Evolutionary conservation across 2,113 vertebrate species (phyloP).

Genomic region (Indicator indicator): DNA sequence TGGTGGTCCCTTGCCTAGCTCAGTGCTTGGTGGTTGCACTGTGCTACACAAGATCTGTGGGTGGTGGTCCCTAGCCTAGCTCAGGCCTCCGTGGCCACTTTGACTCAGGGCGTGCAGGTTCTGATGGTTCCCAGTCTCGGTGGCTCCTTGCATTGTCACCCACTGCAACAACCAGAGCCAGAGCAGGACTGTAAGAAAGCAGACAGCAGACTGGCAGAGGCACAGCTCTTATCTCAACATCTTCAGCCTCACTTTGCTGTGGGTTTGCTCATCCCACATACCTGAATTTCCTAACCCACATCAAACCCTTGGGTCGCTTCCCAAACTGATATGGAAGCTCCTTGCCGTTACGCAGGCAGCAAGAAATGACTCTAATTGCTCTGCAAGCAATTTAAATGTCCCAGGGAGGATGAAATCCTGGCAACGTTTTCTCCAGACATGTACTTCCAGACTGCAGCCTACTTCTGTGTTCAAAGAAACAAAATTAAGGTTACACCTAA

Average conservation of each 20-base stretch:
- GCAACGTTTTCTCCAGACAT: neutral
- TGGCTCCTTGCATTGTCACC: neutral
- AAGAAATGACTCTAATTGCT: neutral
- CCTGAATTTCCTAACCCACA: conserved; percentile 3
- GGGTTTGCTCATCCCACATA: neutral
- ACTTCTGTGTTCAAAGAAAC: neutral
- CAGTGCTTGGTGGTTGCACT: too few relatives aligned
- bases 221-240: conserved; percentile 7
- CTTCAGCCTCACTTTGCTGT: neutral
- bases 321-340: neutral
- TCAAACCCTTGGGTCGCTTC: neutral
- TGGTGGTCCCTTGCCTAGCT: neutral
- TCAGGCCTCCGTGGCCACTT: neutral
- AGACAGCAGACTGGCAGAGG: neutral
- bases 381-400: neutral
- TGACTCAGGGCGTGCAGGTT: neutral
- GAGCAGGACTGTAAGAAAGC: neutral
- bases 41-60: too few relatives aligned
- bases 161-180: neutral
- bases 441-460: neutral
- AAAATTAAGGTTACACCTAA: neutral
- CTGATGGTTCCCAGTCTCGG: neutral
- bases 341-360: neutral
- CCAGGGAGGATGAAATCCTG: neutral
- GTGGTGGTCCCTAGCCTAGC: neutral